Base-by-base conservation (phyloP, 2,888 invertebrate genomes). In the Carterocephalus palaemon region DNA sequence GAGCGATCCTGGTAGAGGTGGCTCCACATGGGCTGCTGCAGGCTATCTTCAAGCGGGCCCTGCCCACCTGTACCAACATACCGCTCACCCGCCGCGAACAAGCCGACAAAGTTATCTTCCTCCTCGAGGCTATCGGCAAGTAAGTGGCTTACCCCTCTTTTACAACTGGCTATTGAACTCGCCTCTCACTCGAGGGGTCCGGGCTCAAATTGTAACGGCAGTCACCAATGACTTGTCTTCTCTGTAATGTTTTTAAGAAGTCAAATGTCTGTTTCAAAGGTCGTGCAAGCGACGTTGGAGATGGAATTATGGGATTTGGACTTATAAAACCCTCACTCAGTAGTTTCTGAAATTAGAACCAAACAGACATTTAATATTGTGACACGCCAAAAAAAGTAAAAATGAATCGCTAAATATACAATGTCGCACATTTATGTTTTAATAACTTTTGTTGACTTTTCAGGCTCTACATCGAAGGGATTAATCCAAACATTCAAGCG, bases 1-100 rank as follows among this genome's bases (percentile, higher is more conserved):
- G 94, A 61, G 95, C 96, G 0, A 88, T 97, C 15, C 84, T 92
- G 4, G 91, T 97, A 40, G 97, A 97, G 75, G 91, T 97, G 48
- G 96, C 97, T 0, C 97, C 97, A 0, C 97, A 97, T 62, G 93
- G 95, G 10, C 88, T 97, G n/a, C 88, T 97, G 46, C 96, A 96
- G 71, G 93, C 96, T 0, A 95, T 97, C 57, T 83, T 97, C 4
- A 93, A 93, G 62, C 87, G 95, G 32, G 92, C 95, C 0, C 73
- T 96, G 16, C 75, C 84, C 4, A 64, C 88, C 4, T 91, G 92
- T 51, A 87, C 77, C 1, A 92, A 93, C 60, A 85, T 96, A 40
- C 89, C 94, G 0, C 80, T 96, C 2, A 95, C 95, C 40, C 90
- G 92, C 57, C 88, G 93, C 17, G 90, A 89, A 2, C 89, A 91